Evolutionary conservation across 2,888 invertebrate genomes (phyloP), one percentile per base, ranked within the genome.

Genomic region (Cheilosia vulpina): DNA sequence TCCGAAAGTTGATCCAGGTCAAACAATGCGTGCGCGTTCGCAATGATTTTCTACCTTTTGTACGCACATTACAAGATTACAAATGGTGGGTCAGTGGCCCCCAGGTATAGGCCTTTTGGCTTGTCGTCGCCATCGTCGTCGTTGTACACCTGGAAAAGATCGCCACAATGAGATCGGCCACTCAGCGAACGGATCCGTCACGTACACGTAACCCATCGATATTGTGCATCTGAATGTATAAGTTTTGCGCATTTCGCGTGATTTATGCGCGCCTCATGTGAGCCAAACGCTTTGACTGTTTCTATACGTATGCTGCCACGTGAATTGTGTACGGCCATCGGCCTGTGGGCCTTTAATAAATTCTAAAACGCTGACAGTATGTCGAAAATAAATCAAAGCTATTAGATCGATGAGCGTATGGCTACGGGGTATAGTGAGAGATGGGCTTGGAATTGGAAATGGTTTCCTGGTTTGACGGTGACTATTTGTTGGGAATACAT

Each of bases 1-100:
- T 85, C 62, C 55, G 72, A 85, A 85, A 85, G 85, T 85, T 85
- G 85, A 85, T 85, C 72, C 85, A 85, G 85, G 85, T 85, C 85
- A 85, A 85, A 76, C 76, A 76, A 81, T 81, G 80, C 80, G 80
- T 80, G 85, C 85, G 85, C 85, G 76, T 68, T 85, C 53, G 85
- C 76, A 81, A 76, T 81, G 76, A 66, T 80, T 81, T 85, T 80
- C 72, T 68, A 63, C 60, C 57, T 77, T 81, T 80, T 53, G 43
- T 76, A 80, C 75, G 80, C 76, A 68, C 76, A 60, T 60, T 57
- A 43, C 41, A 58, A 65, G 60, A 50, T 45, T 21, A 72, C 73
- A 71, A 85, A 80, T 62, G 80, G 66, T 41, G 72, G 85, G 85
- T 85, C 81, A 85, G 21, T 77, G 85, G 81, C 85, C 76, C 71